phyloP scores from a whole-genome alignment of 2,797 vertebrate species.

The Ara ararauna region DNA sequence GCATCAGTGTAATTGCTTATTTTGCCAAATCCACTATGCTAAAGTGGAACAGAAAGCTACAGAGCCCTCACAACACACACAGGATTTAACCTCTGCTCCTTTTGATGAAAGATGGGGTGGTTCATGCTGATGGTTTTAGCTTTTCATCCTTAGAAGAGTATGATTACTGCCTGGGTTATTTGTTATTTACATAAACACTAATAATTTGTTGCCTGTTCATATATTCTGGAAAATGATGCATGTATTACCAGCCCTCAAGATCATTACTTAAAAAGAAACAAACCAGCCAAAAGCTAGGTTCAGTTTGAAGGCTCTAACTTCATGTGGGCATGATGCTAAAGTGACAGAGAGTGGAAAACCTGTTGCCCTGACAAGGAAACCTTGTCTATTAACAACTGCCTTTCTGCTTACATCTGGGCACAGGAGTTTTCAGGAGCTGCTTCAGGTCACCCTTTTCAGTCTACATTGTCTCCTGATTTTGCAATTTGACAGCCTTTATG shows the following conservation, averaged over 20 bases:
- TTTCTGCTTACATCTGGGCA: background rate
- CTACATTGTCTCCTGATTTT: background rate
- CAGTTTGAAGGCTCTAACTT: background rate
- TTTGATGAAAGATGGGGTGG: background rate
- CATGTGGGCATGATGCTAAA: background rate
- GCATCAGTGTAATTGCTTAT: background rate
- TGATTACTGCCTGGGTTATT: background rate
- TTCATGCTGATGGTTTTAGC: background rate
- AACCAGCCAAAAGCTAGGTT: background rate
- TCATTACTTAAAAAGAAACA: background rate
- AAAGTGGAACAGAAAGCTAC: fast-evolving
- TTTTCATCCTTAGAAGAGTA: background rate
- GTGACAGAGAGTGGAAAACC: background rate
- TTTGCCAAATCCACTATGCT: background rate
- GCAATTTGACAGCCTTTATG: background rate
- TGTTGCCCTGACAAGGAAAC: background rate
- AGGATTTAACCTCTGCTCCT: background rate
- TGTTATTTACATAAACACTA: background rate
- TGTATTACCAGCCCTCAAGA: background rate
- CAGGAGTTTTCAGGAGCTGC: background rate
- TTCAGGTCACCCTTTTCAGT: background rate
- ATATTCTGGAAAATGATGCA: background rate
- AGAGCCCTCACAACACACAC: fast-evolving
- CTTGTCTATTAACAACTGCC: background rate
- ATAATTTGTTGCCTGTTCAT: background rate